These are phyloP conservation scores for Pseudococcus viburni DNA, from an alignment of 2,888 invertebrate species.

Conservation along the genomic window DNA sequence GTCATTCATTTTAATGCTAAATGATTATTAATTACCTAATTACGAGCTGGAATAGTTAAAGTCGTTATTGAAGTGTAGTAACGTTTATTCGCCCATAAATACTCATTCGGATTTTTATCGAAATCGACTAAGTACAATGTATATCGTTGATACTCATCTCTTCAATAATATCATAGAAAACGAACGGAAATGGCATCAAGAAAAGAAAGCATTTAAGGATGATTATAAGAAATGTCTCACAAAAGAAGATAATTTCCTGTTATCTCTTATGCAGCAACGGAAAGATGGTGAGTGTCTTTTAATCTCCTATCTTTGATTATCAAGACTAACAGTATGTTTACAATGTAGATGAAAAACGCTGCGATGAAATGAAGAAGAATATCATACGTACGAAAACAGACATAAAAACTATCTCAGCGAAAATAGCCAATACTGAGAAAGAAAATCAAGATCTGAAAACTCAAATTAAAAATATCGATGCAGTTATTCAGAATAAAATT, in stretches of 20 bases:
- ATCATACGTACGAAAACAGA: neutral
- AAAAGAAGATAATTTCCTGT: neutral
- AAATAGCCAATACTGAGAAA: neutral
- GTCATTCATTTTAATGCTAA: neutral
- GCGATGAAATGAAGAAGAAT: neutral
- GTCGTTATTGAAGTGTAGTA: neutral
- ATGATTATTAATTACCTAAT: neutral
- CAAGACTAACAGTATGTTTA: neutral
- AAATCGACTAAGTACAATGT: neutral
- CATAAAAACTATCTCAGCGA: neutral
- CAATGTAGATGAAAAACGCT: neutral
- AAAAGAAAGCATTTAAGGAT: neutral
- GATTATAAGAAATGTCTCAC: neutral
- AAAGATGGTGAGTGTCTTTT: neutral
- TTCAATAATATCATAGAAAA: neutral
- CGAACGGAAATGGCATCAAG: neutral
- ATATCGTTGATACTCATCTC: neutral
- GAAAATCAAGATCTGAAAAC: neutral
- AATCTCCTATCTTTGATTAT: neutral
- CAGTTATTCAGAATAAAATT: neutral
- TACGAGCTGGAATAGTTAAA: neutral
- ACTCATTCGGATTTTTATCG: neutral
- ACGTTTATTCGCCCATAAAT: neutral
- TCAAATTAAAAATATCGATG: neutral
- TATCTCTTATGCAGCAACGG: neutral